Base-by-base conservation (phyloP, 2,113 vertebrate species). In the Trochalopteron elliotii region DNA sequence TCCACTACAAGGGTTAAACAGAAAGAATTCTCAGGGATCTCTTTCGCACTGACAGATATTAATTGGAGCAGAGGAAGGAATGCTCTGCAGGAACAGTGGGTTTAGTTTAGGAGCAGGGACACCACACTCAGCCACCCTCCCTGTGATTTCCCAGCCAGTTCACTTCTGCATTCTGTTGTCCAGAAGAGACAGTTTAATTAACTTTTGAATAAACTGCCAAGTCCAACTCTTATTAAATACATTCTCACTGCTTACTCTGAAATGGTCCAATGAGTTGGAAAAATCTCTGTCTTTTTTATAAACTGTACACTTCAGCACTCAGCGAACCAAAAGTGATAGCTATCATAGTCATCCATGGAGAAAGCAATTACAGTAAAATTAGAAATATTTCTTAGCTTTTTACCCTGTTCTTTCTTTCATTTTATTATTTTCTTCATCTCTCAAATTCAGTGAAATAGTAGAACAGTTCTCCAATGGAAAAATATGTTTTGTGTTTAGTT, bases 231-330 rank as follows among this genome's bases (percentile, higher is more conserved):
- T 88, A 83, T 5, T 74, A 68, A 92, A 75, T 79, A 24, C 35
- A 55, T 93, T 93, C 68, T 94, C 83, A 74, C 69, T 87, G 88
- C 88, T 92, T 79, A 23, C 68, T 92, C 79, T 67, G 92, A 96
- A 94, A 90, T 85, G 72, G 78, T 79, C 90, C 72, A 80, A 55
- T 80, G 96, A 85, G 35, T 89, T 93, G 94, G 88, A 97, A 97
- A 96, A 95, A 91, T 90, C 64, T 60, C 79, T 84, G 25, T 93
- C 67, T 84, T 88, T 95, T 93, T 81, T 90, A 61, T 76, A 67
- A 89, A 72, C 74, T 9, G 55, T 84, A n/a, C 59, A 37, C 60
- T 90, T 94, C 55, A 79, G 82, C 65, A 93, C 39, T 16, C 9
- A 24, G 45, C 87, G 89, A 92, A 92, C 84, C 70, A 18, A 56